A percentile compares a stretch with the other conserved stretches of the same genome.
These are phyloP conservation scores for Myotis lucifugus DNA, from an alignment of 2,113 vertebrate species.

Conservation along the genomic window DNA sequence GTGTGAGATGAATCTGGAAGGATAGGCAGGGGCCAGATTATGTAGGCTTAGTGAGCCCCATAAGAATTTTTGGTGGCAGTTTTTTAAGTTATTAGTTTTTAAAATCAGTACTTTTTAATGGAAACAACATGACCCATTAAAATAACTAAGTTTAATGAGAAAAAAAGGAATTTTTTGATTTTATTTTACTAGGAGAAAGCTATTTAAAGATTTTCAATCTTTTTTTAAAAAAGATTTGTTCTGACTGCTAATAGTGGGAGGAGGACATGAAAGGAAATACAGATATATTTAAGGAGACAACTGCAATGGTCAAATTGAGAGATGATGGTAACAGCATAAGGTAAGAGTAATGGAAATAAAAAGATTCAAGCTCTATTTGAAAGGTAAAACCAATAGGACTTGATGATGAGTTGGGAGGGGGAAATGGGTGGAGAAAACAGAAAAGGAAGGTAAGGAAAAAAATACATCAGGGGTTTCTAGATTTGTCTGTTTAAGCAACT, in stretches of 20 bases:
- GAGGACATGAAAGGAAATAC: slow-evolving; percentile 28
- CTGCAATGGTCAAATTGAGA: background rate
- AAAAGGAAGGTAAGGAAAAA: slow-evolving; percentile 1
- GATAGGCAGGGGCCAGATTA: background rate
- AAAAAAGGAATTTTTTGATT: background rate
- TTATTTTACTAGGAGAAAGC: slow-evolving; percentile 41
- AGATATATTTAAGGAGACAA: slow-evolving; percentile 39
- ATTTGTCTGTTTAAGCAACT: slow-evolving; percentile 44
- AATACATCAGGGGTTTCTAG: background rate
- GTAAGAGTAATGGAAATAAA: slow-evolving; percentile 37
- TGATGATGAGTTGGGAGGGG: background rate
- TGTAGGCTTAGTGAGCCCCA: background rate
- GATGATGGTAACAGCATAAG: background rate
- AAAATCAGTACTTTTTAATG: too few relatives aligned
- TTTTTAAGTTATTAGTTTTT: too few relatives aligned
- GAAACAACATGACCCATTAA: too few relatives aligned
- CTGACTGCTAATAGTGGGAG: slow-evolving; percentile 4
- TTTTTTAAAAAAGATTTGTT: slow-evolving; percentile 32
- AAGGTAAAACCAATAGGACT: slow-evolving; percentile 8
- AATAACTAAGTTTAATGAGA: too few relatives aligned
- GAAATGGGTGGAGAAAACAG: background rate
- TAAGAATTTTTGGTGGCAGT: background rate
- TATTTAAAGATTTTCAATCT: slow-evolving; percentile 38
- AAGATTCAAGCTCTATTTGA: slow-evolving; percentile 35
- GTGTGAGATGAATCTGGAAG: background rate